Evolutionary conservation across 2,888 invertebrate genomes (phyloP).

Genomic region (Eristalis tenax): DNA sequence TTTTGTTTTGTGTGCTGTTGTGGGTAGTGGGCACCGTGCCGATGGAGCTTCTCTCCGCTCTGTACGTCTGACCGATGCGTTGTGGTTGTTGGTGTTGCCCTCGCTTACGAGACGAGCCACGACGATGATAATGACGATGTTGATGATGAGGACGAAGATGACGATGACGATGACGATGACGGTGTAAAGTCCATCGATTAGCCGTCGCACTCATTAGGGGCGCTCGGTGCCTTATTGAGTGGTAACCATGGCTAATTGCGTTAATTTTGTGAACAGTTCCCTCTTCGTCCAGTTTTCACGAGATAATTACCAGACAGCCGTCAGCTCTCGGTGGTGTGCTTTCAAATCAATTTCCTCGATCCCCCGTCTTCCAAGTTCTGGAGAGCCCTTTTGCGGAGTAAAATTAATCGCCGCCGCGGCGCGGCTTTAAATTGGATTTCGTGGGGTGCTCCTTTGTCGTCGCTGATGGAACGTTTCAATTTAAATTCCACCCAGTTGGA

Average conservation of each 20-base stretch:
- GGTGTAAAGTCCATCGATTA: conserved; percentile 71
- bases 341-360: conserved; percentile 57
- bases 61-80: neutral
- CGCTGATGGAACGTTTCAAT: conserved; percentile 69
- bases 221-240: conserved; percentile 73
- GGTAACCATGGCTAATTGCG: conserved; percentile 73
- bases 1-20: conserved; percentile 9
- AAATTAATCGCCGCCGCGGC: conserved; percentile 41
- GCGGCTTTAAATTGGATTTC: conserved; percentile 64
- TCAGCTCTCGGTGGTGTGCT: conserved; percentile 9
- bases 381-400: neutral
- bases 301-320: conserved; percentile 52
- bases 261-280: conserved; percentile 57
- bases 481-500: conserved; percentile 58
- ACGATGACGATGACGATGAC: conserved; percentile 47
- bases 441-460: conserved; percentile 30
- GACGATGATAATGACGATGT: neutral
- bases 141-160: neutral
- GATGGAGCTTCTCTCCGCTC: neutral
- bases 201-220: conserved; percentile 72
- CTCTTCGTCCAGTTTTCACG: conserved; percentile 48
- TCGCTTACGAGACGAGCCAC: neutral
- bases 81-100: neutral
- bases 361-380: neutral
- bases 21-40: neutral